Evolutionary conservation across 2,888 invertebrate species (phyloP).

Genomic region (Atherix ibis): DNA sequence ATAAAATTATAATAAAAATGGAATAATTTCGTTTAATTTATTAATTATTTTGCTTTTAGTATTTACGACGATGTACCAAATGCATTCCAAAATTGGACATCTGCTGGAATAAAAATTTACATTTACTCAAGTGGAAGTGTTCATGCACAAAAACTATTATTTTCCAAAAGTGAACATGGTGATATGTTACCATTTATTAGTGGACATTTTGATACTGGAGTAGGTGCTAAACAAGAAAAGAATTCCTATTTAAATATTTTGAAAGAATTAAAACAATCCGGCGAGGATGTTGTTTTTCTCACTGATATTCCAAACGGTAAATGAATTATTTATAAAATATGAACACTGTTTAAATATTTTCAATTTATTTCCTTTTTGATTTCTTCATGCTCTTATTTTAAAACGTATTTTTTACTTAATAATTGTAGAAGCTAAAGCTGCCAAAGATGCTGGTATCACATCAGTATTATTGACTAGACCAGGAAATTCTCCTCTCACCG

Average conservation of each 20-base stretch:
- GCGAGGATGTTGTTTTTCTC: constrained; percentile 63
- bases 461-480: constrained; percentile 56
- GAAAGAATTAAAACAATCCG: constrained; percentile 43
- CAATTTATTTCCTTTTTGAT: not conserved
- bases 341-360: not conserved
- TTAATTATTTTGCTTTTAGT: no score
- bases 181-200: constrained; percentile 56
- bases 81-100: constrained; percentile 56
- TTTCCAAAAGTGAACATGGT: constrained; percentile 58
- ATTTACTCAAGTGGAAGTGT: constrained; percentile 88
- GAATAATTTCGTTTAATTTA: no score
- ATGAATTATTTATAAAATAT: not conserved
- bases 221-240: constrained; percentile 65
- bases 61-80: constrained; percentile 72
- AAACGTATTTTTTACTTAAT: constrained; percentile 9
- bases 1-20: no score
- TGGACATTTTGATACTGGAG: constrained; percentile 73
- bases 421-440: constrained; percentile 67
- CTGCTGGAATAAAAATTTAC: constrained; percentile 51
- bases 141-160: constrained; percentile 77
- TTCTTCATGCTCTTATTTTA: constrained; percentile 3
- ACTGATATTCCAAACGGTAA: constrained; percentile 71
- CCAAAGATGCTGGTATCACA: constrained; percentile 53
- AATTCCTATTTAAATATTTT: constrained; percentile 66
- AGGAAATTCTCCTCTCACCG: constrained; percentile 56